Base-by-base conservation (phyloP, 2,888 invertebrate species). In the Dendrolimus pini region DNA sequence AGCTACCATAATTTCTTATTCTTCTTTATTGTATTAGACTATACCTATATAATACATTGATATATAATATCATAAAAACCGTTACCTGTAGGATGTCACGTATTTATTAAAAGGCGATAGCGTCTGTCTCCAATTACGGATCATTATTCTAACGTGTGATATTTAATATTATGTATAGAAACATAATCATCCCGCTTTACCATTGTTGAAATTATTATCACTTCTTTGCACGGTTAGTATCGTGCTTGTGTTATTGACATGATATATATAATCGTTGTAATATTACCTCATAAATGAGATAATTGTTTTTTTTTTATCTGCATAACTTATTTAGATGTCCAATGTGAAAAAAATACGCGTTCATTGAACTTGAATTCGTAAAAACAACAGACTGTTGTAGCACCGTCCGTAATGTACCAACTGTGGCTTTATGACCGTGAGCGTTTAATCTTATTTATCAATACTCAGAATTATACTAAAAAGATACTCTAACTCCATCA, bases 11-110 rank as follows among this genome's bases (percentile, higher is more conserved):
- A 18, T 3, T 18, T 18, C 18, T 18, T 18, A 18, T 18, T 18
- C 18, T 18, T 18, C 18, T 18, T 18, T 18, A 18, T 18, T 18
- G 18, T 18, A 18, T 18, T 18, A 18, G 18, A 3, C 3, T 18
- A 18, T 18, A 18, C n/a, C n/a, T n/a, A n/a, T n/a, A n/a, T n/a
- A 56, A 59, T 58, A 58, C 65, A 62, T 58, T 65, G 65, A 61
- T 60, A 63, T 65, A 61, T 62, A 66, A 69, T 67, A 30, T 30
- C 6, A 30, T 18, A 30, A 30, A 30, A 30, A 84, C 86, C 79
- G 86, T 85, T 83, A 84, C 68, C 62, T 65, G 67, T 75, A 89
- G 89, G 89, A 88, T 88, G 87, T 88, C 89, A 88, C 87, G 81
- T 78, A 78, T 82, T 84, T 76, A 83, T 80, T 84, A 77, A 71